Conservation (phyloP, 2,888 invertebrate genomes). For the Drosophila percnosoma region DNA sequence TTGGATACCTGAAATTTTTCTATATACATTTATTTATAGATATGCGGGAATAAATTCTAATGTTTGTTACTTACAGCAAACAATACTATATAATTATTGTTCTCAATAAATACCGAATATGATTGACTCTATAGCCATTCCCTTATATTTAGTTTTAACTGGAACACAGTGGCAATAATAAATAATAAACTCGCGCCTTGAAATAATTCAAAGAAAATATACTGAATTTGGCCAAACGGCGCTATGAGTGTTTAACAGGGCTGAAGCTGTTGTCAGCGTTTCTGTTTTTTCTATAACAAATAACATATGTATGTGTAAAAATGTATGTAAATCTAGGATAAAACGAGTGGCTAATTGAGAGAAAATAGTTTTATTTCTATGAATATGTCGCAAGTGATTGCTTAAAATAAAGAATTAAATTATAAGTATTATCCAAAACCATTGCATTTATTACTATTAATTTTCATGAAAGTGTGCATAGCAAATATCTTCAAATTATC, state of each 20-base stretch:
- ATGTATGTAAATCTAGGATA: neutral
- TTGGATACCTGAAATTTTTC: no score
- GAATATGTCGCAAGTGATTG: slow-evolving; percentile 42
- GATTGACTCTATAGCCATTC: neutral
- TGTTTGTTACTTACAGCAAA: neutral
- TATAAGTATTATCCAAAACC: slow-evolving; percentile 64
- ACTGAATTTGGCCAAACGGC: neutral
- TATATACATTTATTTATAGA: no score
- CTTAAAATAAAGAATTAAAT: slow-evolving; percentile 53
- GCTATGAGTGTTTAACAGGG: neutral
- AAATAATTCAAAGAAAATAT: neutral
- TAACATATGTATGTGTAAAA: neutral
- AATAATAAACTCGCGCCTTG: neutral
- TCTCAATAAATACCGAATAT: neutral
- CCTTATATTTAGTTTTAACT: neutral
- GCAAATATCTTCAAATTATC: slow-evolving; percentile 43
- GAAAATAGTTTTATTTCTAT: slow-evolving; percentile 21
- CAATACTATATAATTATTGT: neutral
- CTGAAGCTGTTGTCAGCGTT: neutral
- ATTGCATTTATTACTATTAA: slow-evolving; percentile 51
- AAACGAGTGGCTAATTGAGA: neutral
- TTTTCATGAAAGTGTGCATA: slow-evolving; percentile 48
- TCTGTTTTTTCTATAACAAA: neutral
- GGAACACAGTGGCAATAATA: neutral
- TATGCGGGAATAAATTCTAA: neutral